phyloP scores from a whole-genome alignment of 2,888 invertebrate species.

The Drosophila dives region DNA sequence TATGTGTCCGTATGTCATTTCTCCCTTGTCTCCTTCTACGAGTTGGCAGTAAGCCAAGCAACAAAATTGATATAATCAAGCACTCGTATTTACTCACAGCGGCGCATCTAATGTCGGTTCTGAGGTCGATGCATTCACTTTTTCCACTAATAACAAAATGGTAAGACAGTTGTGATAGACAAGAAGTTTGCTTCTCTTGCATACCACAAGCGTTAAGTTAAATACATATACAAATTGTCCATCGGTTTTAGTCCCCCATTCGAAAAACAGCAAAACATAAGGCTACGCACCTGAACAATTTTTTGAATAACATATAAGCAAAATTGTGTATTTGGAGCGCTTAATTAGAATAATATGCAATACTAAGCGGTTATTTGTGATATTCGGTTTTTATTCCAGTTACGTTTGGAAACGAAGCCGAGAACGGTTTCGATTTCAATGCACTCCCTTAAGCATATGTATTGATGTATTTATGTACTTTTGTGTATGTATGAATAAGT shows the following conservation, averaged over 20 bases:
- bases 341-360: conserved; percentile 43
- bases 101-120: background rate
- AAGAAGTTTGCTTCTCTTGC: background rate
- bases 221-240: background rate
- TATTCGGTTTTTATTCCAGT: conserved; percentile 50
- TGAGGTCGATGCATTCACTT: background rate
- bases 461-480: background rate
- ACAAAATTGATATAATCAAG: conserved; percentile 35
- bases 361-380: conserved; percentile 27
- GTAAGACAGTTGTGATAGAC: background rate
- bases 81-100: conserved; percentile 1
- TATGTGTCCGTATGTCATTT: conserved; percentile 27
- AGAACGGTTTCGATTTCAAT: conserved; percentile 52
- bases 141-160: background rate
- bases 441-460: conserved; percentile 14
- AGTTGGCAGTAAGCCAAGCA: conserved; percentile 15
- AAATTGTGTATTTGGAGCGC: conserved; percentile 1
- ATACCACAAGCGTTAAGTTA: background rate
- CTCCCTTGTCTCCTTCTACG: conserved; percentile 2
- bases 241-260: background rate
- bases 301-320: conserved; percentile 2
- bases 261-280: background rate
- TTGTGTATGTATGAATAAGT: conserved; percentile 1
- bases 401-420: conserved; percentile 14
- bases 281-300: conserved; percentile 1